These are phyloP conservation scores for Cyclina sinensis DNA, from an alignment of 1,140 invertebrate genomes.

Conservation along the genomic window DNA sequence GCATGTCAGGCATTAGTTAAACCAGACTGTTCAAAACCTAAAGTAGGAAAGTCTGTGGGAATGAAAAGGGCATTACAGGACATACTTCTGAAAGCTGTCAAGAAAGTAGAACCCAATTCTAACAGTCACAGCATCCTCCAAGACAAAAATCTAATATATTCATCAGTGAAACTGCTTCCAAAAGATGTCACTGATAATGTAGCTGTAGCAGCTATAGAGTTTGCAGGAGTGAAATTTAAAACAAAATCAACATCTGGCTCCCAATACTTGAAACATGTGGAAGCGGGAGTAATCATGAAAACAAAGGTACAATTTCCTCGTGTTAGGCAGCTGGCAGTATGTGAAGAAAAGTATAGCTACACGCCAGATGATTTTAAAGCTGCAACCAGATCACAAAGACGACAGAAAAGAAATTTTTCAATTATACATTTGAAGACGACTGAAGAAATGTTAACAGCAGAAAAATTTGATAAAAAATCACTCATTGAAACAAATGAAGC, in stretches of 20 bases:
- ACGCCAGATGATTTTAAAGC: conserved; percentile 65
- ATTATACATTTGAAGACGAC: conserved; percentile 51
- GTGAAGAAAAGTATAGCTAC: conserved; percentile 67
- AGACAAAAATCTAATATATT: too few species aligned
- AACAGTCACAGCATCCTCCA: too few species aligned
- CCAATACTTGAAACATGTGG: conserved; percentile 54
- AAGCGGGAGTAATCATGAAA: conserved; percentile 23
- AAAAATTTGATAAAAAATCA: conserved; percentile 32
- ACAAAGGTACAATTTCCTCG: not conserved
- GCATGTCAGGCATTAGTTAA: too few species aligned
- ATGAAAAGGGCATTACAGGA: too few species aligned
- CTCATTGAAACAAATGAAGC: conserved; percentile 3
- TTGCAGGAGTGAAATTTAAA: conserved; percentile 40
- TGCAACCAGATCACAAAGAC: conserved; percentile 24
- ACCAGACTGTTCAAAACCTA: too few species aligned
- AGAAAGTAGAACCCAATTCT: too few species aligned
- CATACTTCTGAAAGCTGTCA: too few species aligned
- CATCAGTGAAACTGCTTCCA: too few species aligned
- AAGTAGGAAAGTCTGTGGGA: too few species aligned
- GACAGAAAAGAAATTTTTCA: not conserved
- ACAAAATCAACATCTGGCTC: conserved; percentile 10
- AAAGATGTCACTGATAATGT: not conserved
- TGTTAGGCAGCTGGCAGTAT: conserved; percentile 2
- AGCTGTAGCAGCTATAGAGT: not conserved
- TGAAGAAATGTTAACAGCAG: conserved; percentile 39